Evolutionary conservation across 2,113 vertebrate species (phyloP), one percentile per base, ranked within the genome.

Genomic region (Elephas maximus): DNA sequence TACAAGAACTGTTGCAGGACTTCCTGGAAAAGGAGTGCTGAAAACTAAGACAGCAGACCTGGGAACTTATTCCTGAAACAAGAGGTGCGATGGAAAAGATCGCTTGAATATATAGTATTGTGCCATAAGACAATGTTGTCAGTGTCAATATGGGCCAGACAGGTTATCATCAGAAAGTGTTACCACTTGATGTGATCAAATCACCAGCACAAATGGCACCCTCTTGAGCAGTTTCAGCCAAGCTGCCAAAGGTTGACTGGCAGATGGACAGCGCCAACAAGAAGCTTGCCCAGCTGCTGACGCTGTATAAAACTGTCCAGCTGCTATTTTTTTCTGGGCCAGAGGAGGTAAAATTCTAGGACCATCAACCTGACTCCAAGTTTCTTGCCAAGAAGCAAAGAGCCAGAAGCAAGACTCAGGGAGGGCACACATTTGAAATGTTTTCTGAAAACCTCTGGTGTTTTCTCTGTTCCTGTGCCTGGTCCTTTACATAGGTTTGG

Each of bases 141-240:
- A 81, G 60, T 90, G 60, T 88, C 71, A 81, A 65, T 51, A 65
- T 92, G 41, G 73, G 63, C 37, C 45, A 89, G 74, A 91, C 12
- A 6, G 4, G 53, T 89, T 89, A 93, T 95, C 37, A 79, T 94
- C 84, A 96, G 80, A 94, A 93, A 73, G 45, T 90, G 21, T 78
- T 93, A 88, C 65, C 30, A 69, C 88, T 93, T 67, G 37, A 53
- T 93, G 62, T 21, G 91, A 95, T 94, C 57, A 95, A 93, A 94
- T 97, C 33, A 94, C 80, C 71, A 94, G 91, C 67, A 97, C 86
- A 97, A 94, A 95, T 92, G 60, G 26, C 79, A 94, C 63, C 67
- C 79, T 92, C 65, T 96, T 83, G 79, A 93, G 83, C 33, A 97
- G 24, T 95, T 88, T 89, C 63, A 90, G 65, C 65, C 44, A 82